Percentiles rank a stretch among this genome's conserved stretches.
Evolutionary conservation across 2,888 invertebrate species (phyloP).

Genomic region (Anthophora plumipes): DNA sequence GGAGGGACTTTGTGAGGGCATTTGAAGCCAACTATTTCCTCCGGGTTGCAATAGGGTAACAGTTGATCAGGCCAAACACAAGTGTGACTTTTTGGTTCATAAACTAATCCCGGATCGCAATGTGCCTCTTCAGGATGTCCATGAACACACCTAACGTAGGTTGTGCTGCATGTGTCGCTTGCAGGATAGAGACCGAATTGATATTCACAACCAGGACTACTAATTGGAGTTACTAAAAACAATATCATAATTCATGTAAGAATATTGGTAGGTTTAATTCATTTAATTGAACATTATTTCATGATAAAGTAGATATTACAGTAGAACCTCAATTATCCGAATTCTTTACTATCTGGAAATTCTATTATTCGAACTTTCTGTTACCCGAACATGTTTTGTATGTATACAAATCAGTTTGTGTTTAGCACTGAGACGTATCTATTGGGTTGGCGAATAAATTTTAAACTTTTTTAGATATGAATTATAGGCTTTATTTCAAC

Average conservation of each 20-base stretch:
- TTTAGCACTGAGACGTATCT: too few species aligned
- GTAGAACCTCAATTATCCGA: too few species aligned
- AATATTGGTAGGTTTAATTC: too few species aligned
- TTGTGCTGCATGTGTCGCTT: slow-evolving; percentile 92
- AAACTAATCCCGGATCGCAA: slow-evolving; percentile 94
- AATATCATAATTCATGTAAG: background rate
- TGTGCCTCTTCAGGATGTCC: slow-evolving; percentile 92
- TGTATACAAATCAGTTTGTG: too few species aligned
- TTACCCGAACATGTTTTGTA: too few species aligned
- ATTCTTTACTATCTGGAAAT: too few species aligned
- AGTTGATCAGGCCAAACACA: slow-evolving; percentile 98
- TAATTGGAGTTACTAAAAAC: slow-evolving; percentile 90
- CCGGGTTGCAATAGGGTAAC: slow-evolving; percentile 94
- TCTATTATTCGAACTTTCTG: too few species aligned
- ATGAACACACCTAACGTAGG: slow-evolving; percentile 93
- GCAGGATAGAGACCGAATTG: slow-evolving; percentile 95
- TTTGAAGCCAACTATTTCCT: slow-evolving; percentile 96
- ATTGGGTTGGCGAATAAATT: too few species aligned
- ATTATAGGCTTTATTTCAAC: too few species aligned
- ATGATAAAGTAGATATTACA: too few species aligned
- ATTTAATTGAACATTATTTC: too few species aligned
- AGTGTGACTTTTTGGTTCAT: slow-evolving; percentile 94
- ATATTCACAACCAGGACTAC: slow-evolving; percentile 93
- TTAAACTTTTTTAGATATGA: too few species aligned
- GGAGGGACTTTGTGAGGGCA: slow-evolving; percentile 94